Conservation (phyloP, 2,113 vertebrate species). For the Ceuthmochares aereus region DNA sequence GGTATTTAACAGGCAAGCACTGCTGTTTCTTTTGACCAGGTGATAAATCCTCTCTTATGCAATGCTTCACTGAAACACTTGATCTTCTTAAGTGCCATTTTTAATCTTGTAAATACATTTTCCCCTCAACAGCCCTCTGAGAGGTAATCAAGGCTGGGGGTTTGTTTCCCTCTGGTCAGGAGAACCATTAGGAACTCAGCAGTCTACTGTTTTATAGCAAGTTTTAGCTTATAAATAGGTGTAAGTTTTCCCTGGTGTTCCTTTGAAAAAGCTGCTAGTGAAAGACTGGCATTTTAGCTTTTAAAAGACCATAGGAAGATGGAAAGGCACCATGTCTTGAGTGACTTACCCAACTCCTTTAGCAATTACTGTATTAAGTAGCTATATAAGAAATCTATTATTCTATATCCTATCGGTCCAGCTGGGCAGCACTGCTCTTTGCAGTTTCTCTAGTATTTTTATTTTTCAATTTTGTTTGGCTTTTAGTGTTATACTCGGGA, state of each 20-base stretch:
- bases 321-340: background rate
- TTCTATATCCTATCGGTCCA: background rate
- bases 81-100: slow-evolving; percentile 66
- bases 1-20: slow-evolving; percentile 28
- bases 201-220: slow-evolving; percentile 22
- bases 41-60: slow-evolving; percentile 35
- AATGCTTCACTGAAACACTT: slow-evolving; percentile 50
- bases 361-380: background rate
- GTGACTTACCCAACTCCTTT: background rate
- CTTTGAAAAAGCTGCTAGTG: slow-evolving; percentile 3
- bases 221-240: slow-evolving; percentile 48
- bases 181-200: slow-evolving; percentile 66
- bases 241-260: slow-evolving; percentile 28
- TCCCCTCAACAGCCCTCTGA: slow-evolving; percentile 39
- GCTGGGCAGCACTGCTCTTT: background rate
- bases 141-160: slow-evolving; percentile 66
- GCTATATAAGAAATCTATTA: background rate
- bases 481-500: background rate
- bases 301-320: background rate
- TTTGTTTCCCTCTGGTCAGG: slow-evolving; percentile 44
- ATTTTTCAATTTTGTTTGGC: background rate
- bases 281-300: background rate
- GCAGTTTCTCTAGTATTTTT: background rate
- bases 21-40: slow-evolving; percentile 48
- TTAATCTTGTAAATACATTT: slow-evolving; percentile 52